A percentile compares a stretch with the other conserved stretches of the same genome.
These are phyloP conservation scores for Panurus biarmicus DNA, from an alignment of 2,113 vertebrate species.

Conservation along the genomic window DNA sequence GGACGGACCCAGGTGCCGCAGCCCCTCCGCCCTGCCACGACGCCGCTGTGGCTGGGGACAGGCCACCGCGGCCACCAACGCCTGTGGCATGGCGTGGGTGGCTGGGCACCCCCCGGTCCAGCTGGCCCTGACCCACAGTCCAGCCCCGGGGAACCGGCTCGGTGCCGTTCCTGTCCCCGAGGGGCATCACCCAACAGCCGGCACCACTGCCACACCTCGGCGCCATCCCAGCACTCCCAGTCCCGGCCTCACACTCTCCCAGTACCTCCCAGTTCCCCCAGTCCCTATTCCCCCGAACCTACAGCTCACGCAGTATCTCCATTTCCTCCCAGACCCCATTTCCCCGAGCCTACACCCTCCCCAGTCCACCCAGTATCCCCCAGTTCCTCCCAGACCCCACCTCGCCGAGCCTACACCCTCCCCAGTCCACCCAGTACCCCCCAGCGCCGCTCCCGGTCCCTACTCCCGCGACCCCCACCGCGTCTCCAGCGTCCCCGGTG, in stretches of 20 bases:
- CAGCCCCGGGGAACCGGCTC: neutral
- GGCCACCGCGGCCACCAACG: neutral
- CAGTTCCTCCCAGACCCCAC: neutral
- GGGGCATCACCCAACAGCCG: neutral
- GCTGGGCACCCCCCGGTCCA: neutral
- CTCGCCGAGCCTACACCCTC: neutral
- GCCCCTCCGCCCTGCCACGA: neutral
- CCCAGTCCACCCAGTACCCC: neutral
- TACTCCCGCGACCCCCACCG: accelerated
- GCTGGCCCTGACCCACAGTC: neutral
- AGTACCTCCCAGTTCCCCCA: neutral
- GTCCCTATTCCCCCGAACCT: neutral
- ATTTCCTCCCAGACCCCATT: neutral
- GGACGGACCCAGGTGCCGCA: neutral
- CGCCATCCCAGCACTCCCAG: neutral
- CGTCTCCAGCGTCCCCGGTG: neutral
- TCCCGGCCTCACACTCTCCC: neutral
- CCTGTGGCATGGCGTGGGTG: neutral
- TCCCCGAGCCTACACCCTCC: neutral
- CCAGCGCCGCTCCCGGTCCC: neutral
- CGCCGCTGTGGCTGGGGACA: neutral
- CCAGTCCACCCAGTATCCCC: neutral
- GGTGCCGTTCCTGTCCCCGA: neutral
- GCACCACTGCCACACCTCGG: neutral
- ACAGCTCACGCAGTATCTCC: neutral